Evolutionary conservation across 2,113 vertebrate species (phyloP), one percentile per base, ranked within the genome.

Genomic region (Camelus bactrianus): DNA sequence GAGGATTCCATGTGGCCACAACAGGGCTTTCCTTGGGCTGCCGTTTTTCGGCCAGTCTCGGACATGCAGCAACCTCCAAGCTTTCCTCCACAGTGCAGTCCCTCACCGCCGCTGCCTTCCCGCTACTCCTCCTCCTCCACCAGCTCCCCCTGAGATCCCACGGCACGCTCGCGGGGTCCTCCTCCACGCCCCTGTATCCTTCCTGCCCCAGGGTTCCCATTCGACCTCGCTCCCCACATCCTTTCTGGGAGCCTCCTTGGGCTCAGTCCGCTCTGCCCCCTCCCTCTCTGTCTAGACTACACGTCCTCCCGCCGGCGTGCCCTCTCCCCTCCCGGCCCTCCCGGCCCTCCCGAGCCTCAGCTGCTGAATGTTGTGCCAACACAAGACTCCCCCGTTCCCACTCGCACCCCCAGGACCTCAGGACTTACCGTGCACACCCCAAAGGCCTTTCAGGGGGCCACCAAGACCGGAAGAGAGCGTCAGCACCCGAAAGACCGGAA

Each of bases 401-500:
- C 35, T 42, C 5, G 3, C 20, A 52, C 8, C 0, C 24, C 16
- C 42, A 6, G 4, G 10, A 8, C 1, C 32, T 19, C 17, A 0
- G 8, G 1, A 81, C 96, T 95, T 89, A 98, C 97, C 95, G 3
- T 46, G 73, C 6, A 2, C 26, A 83, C 2, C 83, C 50, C 42
- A 10, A 77, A 30, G 0, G 28, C 35, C 60, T 48, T 30, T n/a
- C 38, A 1, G 3, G 4, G 52, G 8, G 32, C 67, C 65, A 22
- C 50, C 80, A 28, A n/a, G 48, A 56, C 65, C 73, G 93, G 97
- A 97, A 89, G 46, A 75, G n/a, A 89, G 32, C 58, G 95, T 98
- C 98, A 98, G 98, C 97, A 7, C 28, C 24, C n/a, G 8, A 52
- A 8, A 35, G 14, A n/a, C 38, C 93, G 95, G 97, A 98, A 97